Percentiles rank a stretch among this genome's conserved stretches.
These are phyloP conservation scores for Mamestra brassicae DNA, from an alignment of 2,888 invertebrate species.

Conservation along the genomic window DNA sequence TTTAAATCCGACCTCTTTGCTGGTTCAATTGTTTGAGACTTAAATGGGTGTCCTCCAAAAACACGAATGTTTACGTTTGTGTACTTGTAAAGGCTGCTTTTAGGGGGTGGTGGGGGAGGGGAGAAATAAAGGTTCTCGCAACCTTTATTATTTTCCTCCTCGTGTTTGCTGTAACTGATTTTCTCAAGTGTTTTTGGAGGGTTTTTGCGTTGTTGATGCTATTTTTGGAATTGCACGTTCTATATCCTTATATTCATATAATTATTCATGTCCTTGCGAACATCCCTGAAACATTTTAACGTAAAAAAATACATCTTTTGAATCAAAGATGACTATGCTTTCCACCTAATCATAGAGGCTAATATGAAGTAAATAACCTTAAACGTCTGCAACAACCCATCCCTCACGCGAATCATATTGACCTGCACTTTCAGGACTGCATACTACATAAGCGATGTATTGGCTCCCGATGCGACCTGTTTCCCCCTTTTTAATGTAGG, in stretches of 20 bases:
- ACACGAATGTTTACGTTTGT: slow-evolving; percentile 35
- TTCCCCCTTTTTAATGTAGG: slow-evolving; percentile 70
- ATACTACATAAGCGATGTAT: slow-evolving; percentile 48
- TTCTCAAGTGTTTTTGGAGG: slow-evolving; percentile 3
- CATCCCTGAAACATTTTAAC: background rate
- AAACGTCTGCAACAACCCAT: background rate
- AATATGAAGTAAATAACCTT: background rate
- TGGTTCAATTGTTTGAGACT: slow-evolving; percentile 35
- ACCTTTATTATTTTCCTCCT: slow-evolving; percentile 22
- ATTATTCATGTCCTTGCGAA: background rate
- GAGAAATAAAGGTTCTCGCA: background rate
- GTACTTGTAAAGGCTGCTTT: slow-evolving; percentile 24
- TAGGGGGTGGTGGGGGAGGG: background rate
- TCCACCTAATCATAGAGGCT: background rate
- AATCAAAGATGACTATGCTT: background rate
- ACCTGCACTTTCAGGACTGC: slow-evolving; percentile 46
- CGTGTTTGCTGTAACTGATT: slow-evolving; percentile 12
- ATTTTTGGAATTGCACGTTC: slow-evolving; percentile 12
- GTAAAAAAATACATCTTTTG: background rate
- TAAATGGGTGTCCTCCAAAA: slow-evolving; percentile 29
- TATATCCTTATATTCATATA: background rate
- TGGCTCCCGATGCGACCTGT: slow-evolving; percentile 55
- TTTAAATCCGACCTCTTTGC: slow-evolving; percentile 1
- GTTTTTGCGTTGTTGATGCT: background rate
- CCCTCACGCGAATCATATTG: slow-evolving; percentile 27